phyloP scores from a whole-genome alignment of 2,797 vertebrate species.

The Mergus octosetaceus region DNA sequence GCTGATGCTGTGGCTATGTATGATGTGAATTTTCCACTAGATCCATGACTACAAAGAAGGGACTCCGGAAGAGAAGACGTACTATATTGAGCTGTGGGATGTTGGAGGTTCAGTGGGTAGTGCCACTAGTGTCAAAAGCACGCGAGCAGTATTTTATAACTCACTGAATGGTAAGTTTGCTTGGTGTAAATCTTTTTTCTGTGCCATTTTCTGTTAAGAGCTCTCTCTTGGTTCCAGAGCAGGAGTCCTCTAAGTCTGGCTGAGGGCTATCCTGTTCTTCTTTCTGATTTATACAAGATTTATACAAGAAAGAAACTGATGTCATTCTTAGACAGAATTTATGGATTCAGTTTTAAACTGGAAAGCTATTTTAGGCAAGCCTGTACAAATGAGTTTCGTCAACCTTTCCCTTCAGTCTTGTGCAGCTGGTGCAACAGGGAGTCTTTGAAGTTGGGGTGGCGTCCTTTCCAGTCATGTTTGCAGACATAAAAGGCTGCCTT shows the following conservation, averaged over 20 bases:
- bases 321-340: neutral
- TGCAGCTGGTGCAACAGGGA: neutral
- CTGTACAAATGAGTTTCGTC: neutral
- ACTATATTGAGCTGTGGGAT: conserved; percentile 97
- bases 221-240: neutral
- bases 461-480: neutral
- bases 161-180: conserved; percentile 88
- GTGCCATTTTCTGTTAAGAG: neutral
- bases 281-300: neutral
- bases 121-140: conserved; percentile 94
- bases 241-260: neutral
- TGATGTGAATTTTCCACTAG: conserved; percentile 75
- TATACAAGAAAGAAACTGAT: neutral
- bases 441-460: neutral
- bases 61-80: conserved; percentile 96
- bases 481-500: neutral
- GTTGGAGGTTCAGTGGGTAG: conserved; percentile 95
- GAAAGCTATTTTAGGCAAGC: neutral
- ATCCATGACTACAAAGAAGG: conserved; percentile 98
- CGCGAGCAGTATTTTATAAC: conserved; percentile 96
- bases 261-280: neutral
- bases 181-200: neutral
- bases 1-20: neutral
- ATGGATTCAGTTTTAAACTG: neutral
- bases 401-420: neutral